Conservation (phyloP, 2,113 vertebrate genomes). For the Nerophis lumbriciformis region DNA sequence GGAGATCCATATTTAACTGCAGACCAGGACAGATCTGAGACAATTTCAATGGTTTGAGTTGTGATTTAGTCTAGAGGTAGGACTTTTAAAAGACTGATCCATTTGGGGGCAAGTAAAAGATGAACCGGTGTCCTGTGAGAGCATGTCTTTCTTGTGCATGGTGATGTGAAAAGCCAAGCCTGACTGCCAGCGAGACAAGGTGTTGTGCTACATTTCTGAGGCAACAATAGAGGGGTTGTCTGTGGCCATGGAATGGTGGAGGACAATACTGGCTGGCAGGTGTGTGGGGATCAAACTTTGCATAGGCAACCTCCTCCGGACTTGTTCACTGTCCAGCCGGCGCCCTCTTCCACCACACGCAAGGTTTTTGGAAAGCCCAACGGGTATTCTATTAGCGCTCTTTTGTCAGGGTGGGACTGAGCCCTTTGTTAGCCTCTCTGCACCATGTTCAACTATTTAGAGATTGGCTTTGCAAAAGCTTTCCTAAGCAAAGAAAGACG, state of each 20-base stretch:
- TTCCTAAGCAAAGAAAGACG: constrained; percentile 34
- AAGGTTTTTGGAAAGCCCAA: constrained; percentile 36
- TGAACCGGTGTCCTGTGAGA: background rate
- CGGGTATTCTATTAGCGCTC: constrained; percentile 54
- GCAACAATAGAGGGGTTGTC: constrained; percentile 71
- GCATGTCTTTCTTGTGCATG: constrained; percentile 48
- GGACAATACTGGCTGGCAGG: constrained; percentile 68
- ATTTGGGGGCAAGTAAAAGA: too few relatives aligned
- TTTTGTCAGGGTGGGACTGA: constrained; percentile 54
- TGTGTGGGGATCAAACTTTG: constrained; percentile 70
- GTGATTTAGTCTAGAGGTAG: too few relatives aligned
- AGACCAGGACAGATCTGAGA: too few relatives aligned
- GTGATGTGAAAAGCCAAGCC: constrained; percentile 41
- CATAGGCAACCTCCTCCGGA: constrained; percentile 63
- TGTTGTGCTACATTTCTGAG: constrained; percentile 23
- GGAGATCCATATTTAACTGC: too few relatives aligned
- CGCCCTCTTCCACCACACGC: constrained; percentile 17
- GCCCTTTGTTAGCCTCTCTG: constrained; percentile 38
- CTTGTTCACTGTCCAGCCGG: constrained; percentile 31
- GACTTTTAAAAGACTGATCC: too few relatives aligned
- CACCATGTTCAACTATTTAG: constrained; percentile 60
- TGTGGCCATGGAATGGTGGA: constrained; percentile 38
- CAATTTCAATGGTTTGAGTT: too few relatives aligned
- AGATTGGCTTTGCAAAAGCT: constrained; percentile 53
- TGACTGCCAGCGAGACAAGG: constrained; percentile 13